phyloP scores from a whole-genome alignment of 1,140 invertebrate genomes.

The Eufriesea mexicana region DNA sequence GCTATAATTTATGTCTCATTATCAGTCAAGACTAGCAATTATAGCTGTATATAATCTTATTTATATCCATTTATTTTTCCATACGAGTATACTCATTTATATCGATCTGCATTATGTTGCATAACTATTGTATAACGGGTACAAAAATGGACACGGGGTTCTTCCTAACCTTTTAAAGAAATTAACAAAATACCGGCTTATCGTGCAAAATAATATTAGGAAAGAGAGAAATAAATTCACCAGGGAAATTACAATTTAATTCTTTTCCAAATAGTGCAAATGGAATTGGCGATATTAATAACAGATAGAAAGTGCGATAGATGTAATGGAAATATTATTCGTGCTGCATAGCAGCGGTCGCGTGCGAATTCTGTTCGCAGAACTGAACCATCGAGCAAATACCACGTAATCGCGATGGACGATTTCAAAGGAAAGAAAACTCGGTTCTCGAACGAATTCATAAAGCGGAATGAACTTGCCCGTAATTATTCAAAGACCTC shows the following conservation, averaged over 20 bases:
- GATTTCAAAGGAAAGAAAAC: neutral
- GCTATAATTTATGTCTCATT: no score
- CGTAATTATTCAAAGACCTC: neutral
- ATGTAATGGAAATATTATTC: conserved; percentile 11
- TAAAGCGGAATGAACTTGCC: neutral
- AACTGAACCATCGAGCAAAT: neutral
- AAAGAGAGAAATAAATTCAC: no score
- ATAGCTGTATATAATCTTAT: no score
- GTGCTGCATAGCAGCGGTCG: neutral
- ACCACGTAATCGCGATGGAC: neutral
- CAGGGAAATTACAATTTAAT: neutral
- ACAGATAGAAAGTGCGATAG: neutral
- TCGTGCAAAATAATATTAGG: no score
- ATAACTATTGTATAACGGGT: no score
- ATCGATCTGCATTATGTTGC: no score
- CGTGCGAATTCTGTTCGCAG: neutral
- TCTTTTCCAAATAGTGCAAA: neutral
- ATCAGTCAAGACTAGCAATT: no score
- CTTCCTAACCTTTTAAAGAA: no score
- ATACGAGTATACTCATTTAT: no score
- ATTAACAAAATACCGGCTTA: no score
- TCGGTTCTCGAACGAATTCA: neutral
- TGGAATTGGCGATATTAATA: neutral
- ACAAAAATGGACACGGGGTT: no score
- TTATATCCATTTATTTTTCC: no score